Evolutionary conservation across 2,113 vertebrate species (phyloP).

Genomic region (Caloenas nicobarica): DNA sequence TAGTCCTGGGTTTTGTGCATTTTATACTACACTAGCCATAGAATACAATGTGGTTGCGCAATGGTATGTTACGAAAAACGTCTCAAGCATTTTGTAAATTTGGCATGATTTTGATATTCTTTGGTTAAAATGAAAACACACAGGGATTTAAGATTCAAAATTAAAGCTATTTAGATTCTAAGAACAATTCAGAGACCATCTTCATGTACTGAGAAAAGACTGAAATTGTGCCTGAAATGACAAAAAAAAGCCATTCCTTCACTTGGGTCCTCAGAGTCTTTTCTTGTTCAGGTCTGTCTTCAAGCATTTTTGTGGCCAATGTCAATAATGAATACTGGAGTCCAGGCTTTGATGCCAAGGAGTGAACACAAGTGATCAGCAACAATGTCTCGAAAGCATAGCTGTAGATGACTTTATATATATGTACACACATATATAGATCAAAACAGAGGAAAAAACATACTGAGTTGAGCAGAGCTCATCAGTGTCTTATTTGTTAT

Average conservation of each 20-base stretch:
- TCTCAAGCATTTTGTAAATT: not conserved
- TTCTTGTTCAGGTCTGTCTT: not conserved
- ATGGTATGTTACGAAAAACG: not conserved
- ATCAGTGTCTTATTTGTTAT: not conserved
- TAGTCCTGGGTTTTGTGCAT: not conserved
- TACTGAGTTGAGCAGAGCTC: not conserved
- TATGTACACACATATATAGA: not conserved
- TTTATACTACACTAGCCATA: not conserved
- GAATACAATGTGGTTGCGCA: not conserved
- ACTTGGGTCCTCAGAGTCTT: not conserved
- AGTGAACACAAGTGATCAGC: not conserved
- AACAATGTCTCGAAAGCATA: not conserved
- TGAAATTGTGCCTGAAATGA: not conserved
- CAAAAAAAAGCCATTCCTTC: not conserved
- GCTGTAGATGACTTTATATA: not conserved
- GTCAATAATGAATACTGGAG: not conserved
- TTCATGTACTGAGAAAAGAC: not conserved
- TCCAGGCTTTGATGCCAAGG: not conserved
- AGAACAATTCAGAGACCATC: not conserved
- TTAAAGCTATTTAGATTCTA: not conserved
- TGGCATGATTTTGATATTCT: not conserved
- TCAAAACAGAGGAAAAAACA: not conserved
- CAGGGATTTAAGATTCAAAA: not conserved
- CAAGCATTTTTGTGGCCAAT: not conserved
- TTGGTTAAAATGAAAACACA: not conserved